Evolutionary conservation across 2,797 vertebrate species (phyloP).

Genomic region (Pristis pectinata): DNA sequence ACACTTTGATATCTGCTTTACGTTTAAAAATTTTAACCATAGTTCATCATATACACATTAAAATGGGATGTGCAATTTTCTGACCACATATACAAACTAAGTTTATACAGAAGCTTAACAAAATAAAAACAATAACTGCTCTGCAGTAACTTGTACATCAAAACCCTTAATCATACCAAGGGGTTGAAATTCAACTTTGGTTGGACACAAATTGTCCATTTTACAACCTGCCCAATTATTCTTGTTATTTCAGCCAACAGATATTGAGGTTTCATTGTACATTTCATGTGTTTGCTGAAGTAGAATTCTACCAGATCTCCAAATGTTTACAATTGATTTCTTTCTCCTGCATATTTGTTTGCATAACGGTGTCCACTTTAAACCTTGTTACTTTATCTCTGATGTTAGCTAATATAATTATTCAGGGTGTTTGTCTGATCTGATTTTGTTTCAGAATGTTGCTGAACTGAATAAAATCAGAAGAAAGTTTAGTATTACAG

Average conservation of each 20-base stretch:
- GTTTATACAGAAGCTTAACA: background rate
- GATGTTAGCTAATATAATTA: background rate
- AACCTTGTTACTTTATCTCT: background rate
- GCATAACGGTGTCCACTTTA: conserved; percentile 25
- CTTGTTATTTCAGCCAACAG: background rate
- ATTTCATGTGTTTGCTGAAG: background rate
- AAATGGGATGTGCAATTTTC: conserved; percentile 32
- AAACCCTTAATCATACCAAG: background rate
- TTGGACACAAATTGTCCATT: background rate
- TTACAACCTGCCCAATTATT: background rate
- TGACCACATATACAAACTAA: conserved; percentile 41
- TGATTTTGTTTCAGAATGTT: conserved; percentile 14
- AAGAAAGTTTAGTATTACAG: background rate
- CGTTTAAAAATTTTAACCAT: conserved; percentile 2
- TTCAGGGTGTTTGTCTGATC: background rate
- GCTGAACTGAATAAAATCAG: background rate
- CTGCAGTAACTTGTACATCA: background rate
- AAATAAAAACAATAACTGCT: background rate
- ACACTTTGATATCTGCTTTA: background rate
- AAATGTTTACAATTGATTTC: background rate
- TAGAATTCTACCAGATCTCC: background rate
- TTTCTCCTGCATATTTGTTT: background rate
- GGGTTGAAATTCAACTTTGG: background rate
- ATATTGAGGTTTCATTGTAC: background rate
- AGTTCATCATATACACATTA: conserved; percentile 20